A percentile compares a stretch with the other conserved stretches of the same genome.
phyloP scores from a whole-genome alignment of 2,888 invertebrate genomes.

The Tenthredo scrophulariae region DNA sequence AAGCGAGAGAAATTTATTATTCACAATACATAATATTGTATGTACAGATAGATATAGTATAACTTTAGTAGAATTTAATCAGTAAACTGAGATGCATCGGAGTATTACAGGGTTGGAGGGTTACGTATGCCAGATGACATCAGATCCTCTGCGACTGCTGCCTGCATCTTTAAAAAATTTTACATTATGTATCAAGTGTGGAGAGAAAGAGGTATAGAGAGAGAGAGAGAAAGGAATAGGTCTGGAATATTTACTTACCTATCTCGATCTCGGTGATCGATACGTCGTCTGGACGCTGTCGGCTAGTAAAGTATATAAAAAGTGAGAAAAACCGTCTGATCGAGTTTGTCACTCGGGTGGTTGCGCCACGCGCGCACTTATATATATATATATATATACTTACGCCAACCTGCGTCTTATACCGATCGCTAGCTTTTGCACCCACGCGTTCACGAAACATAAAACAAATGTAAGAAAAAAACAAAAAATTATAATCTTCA shows the following conservation, averaged over 20 bases:
- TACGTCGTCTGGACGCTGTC: slow-evolving; percentile 47
- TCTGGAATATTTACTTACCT: slow-evolving; percentile 37
- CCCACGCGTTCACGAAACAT: not conserved
- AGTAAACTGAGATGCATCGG: not conserved
- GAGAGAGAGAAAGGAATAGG: slow-evolving; percentile 7
- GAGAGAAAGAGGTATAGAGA: not conserved
- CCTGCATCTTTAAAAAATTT: slow-evolving; percentile 34
- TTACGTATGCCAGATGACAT: slow-evolving; percentile 45
- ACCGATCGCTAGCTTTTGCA: not conserved
- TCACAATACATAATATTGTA: too few species aligned
- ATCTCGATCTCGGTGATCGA: slow-evolving; percentile 50
- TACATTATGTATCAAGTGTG: slow-evolving; percentile 39
- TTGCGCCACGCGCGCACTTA: slow-evolving; percentile 17
- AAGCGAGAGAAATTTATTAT: too few species aligned
- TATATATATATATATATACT: not conserved
- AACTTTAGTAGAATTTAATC: not conserved
- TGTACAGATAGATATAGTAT: not conserved
- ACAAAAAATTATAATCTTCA: too few species aligned
- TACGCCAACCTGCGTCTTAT: not conserved
- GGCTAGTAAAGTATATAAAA: slow-evolving; percentile 5
- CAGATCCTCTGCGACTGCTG: slow-evolving; percentile 12
- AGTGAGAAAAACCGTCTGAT: slow-evolving; percentile 5
- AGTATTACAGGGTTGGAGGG: slow-evolving; percentile 4
- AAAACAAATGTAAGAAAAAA: too few species aligned
- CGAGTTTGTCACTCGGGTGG: slow-evolving; percentile 27